phyloP scores from a whole-genome alignment of 1,140 invertebrate species.

The Zaprionus tsacasi region DNA sequence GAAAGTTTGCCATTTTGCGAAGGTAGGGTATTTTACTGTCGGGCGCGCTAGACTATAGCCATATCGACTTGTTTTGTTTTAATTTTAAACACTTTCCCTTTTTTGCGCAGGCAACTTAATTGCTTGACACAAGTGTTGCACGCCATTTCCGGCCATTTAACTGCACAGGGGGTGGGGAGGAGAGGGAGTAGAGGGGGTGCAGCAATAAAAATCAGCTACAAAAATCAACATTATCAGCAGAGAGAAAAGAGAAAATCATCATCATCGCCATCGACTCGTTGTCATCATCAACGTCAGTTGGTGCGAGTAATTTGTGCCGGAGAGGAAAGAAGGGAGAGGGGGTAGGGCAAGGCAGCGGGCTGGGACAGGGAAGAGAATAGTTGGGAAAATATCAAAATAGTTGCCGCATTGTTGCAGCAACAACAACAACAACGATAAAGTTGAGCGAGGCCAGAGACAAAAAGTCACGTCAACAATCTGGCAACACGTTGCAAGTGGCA shows the following conservation, averaged over 20 bases:
- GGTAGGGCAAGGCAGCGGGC: too few relatives aligned
- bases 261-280: slow-evolving; percentile 34
- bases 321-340: too few relatives aligned
- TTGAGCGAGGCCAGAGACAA: slow-evolving; percentile 28
- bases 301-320: slow-evolving; percentile 57
- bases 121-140: slow-evolving; percentile 54
- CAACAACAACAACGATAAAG: slow-evolving; percentile 13
- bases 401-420: slow-evolving; percentile 50
- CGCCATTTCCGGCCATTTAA: slow-evolving; percentile 30
- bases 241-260: neutral
- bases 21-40: too few relatives aligned
- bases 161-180: too few relatives aligned
- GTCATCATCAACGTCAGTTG: slow-evolving; percentile 47
- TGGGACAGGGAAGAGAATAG: slow-evolving; percentile 19
- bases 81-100: neutral
- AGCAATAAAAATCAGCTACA: slow-evolving; percentile 23
- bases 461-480: slow-evolving; percentile 73
- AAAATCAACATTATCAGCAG: slow-evolving; percentile 33
- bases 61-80: too few relatives aligned
- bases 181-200: neutral
- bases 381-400: slow-evolving; percentile 64
- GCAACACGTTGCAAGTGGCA: slow-evolving; percentile 80
- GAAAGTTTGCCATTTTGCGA: too few relatives aligned
- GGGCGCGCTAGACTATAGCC: too few relatives aligned
- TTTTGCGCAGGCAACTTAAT: slow-evolving; percentile 45